These are phyloP conservation scores for Caenorhabditis remanei DNA, from an alignment of 1,140 invertebrate genomes.

Conservation along the genomic window DNA sequence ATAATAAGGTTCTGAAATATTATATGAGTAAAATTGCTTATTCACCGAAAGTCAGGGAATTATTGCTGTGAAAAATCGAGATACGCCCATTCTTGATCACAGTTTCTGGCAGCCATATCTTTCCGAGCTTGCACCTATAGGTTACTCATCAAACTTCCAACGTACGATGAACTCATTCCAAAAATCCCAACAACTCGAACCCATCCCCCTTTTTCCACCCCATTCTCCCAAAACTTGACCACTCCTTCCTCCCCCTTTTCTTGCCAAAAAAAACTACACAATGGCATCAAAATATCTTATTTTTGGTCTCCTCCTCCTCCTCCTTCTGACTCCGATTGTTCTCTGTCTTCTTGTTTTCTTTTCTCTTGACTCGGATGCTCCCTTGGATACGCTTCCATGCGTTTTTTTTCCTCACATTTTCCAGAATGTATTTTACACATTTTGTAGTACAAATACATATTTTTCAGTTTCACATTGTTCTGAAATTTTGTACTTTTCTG, in stretches of 20 bases:
- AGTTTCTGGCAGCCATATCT: too few relatives aligned
- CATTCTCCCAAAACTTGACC: neutral
- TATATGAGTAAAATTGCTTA: too few relatives aligned
- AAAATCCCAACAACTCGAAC: neutral
- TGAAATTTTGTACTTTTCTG: neutral
- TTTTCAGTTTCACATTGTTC: too few relatives aligned
- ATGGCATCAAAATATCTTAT: neutral
- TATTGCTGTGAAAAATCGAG: too few relatives aligned
- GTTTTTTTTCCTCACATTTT: neutral
- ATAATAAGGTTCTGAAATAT: too few relatives aligned
- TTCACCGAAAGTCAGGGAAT: too few relatives aligned
- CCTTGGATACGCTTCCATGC: constrained; percentile 53
- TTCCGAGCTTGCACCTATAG: too few relatives aligned
- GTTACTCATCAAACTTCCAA: too few relatives aligned
- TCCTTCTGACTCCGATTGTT: constrained; percentile 16
- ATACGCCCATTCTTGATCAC: too few relatives aligned
- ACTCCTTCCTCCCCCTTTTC: neutral
- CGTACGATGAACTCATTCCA: too few relatives aligned
- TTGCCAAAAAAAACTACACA: neutral
- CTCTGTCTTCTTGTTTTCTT: neutral
- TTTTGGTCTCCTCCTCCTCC: too few relatives aligned
- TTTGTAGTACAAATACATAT: neutral
- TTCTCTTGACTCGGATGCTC: neutral
- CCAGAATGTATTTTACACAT: neutral
- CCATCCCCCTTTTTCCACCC: neutral